phyloP scores from a whole-genome alignment of 2,888 invertebrate species.

The Neoascia interrupta region DNA sequence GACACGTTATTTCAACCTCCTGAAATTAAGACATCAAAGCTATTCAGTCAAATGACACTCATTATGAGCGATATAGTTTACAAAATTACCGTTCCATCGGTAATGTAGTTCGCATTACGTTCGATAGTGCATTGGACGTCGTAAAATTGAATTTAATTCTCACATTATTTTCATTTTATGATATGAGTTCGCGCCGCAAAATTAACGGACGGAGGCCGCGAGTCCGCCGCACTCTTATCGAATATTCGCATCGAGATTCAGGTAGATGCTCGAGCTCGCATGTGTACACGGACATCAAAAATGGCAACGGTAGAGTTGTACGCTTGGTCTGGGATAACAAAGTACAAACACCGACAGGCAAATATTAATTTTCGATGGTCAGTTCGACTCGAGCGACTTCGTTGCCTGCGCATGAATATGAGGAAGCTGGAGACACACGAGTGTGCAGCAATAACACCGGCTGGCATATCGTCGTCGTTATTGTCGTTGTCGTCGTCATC shows the following conservation, averaged over 20 bases:
- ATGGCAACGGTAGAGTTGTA: conserved; percentile 37
- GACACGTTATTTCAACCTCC: conserved; percentile 37
- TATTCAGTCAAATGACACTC: conserved; percentile 57
- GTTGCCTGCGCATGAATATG: conserved; percentile 18
- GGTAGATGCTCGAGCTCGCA: conserved; percentile 39
- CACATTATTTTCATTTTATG: conserved; percentile 69
- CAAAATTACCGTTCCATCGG: conserved; percentile 58
- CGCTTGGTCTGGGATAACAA: conserved; percentile 43
- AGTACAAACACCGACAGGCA: conserved; percentile 40
- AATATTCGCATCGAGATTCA: conserved; percentile 44
- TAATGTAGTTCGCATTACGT: conserved; percentile 64
- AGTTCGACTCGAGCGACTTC: conserved; percentile 24
- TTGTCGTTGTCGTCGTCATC: conserved; percentile 2
- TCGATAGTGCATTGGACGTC: conserved; percentile 63
- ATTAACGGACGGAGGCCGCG: conserved; percentile 17
- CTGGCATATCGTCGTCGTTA: conserved; percentile 17
- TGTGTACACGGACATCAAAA: conserved; percentile 3
- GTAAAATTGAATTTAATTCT: conserved; percentile 68
- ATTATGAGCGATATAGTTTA: conserved; percentile 66
- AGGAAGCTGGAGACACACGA: conserved; percentile 31
- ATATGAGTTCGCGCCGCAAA: conserved; percentile 56
- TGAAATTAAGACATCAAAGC: conserved; percentile 66
- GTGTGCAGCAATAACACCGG: conserved; percentile 13
- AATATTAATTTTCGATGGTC: conserved; percentile 65
- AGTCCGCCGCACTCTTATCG: conserved; percentile 38